phyloP scores from a whole-genome alignment of 2,113 vertebrate genomes.

The Felis catus region F.catus_Fca126_mat1.0 CM031411.1:81283001-81283500 shows the following conservation, averaged over 20 bases:
- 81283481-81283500: slow-evolving; percentile 49
- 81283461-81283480: slow-evolving; percentile 44
- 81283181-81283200: not conserved
- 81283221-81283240: not conserved
- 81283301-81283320: slow-evolving; percentile 46
- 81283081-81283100: slow-evolving; percentile 35
- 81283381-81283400: not conserved
- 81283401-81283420: slow-evolving; percentile 10
- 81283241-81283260: slow-evolving; percentile 40
- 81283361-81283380: slow-evolving; percentile 28
- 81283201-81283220: slow-evolving; percentile 14
- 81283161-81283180: not conserved
- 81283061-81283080: not conserved
- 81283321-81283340: not conserved
- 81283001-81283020: not conserved
- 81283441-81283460: slow-evolving; percentile 23
- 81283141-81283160: not conserved
- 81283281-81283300: slow-evolving; percentile 14
- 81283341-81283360: not conserved
- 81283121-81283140: not conserved
- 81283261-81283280: slow-evolving; percentile 54
- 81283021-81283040: slow-evolving; percentile 10
- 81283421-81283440: slow-evolving; percentile 14
- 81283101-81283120: slow-evolving; percentile 25
- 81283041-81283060: not conserved